phyloP scores from a whole-genome alignment of 2,797 vertebrate genomes.

The Typhlichthys eigenmanni region DNA sequence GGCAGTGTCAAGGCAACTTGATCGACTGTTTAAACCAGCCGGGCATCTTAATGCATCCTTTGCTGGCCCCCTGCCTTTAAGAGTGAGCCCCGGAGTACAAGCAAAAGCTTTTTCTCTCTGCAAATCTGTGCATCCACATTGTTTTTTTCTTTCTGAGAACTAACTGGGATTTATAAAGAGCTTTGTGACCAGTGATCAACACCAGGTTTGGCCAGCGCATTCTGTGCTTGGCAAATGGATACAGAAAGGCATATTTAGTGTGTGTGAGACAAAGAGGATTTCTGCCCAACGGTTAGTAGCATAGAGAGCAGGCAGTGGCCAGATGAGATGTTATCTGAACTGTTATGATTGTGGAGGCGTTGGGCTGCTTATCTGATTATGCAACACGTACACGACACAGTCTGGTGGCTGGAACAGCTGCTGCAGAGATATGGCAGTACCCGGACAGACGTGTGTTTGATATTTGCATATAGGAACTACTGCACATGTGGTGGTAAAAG shows the following conservation, averaged over 20 bases:
- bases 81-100: constrained; percentile 6
- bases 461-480: too few relatives aligned
- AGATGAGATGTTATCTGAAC: constrained; percentile 69
- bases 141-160: constrained; percentile 52
- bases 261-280: constrained; percentile 32
- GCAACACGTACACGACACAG: constrained; percentile 47
- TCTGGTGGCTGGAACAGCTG: constrained; percentile 41
- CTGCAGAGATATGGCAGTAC: neutral
- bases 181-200: constrained; percentile 72
- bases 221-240: constrained; percentile 48
- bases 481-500: too few relatives aligned
- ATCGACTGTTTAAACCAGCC: constrained; percentile 58
- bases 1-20: constrained; percentile 64
- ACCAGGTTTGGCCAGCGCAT: constrained; percentile 61
- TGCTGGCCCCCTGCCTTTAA: neutral
- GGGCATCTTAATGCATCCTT: constrained; percentile 39
- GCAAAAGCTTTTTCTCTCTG: constrained; percentile 27
- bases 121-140: constrained; percentile 50
- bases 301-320: constrained; percentile 61
- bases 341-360: constrained; percentile 49
- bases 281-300: constrained; percentile 48
- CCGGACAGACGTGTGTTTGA: too few relatives aligned
- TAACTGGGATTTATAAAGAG: constrained; percentile 59
- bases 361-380: constrained; percentile 68
- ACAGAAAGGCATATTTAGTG: constrained; percentile 32